A percentile compares a stretch with the other conserved stretches of the same genome.
Conservation (phyloP, 2,797 vertebrate genomes). For the Chaetodon trifasciatus region DNA sequence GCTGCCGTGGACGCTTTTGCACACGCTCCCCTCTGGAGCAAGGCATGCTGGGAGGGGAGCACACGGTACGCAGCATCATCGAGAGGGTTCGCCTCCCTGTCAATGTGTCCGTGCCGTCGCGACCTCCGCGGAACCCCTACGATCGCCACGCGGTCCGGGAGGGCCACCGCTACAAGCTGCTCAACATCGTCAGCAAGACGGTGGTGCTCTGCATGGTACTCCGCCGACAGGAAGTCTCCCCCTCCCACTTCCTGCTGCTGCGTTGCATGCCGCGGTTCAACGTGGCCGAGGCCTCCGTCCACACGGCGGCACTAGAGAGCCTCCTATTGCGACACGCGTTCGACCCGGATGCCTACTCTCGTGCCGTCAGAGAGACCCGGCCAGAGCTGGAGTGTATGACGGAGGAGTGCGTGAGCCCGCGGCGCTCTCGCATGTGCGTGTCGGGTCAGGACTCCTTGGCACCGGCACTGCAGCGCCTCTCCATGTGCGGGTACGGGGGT, state of each 20-base stretch:
- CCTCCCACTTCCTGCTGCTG: slow-evolving; percentile 95
- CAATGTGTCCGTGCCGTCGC: slow-evolving; percentile 93
- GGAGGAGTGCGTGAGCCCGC: slow-evolving; percentile 92
- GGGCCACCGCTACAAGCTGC: slow-evolving; percentile 97
- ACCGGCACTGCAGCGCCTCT: slow-evolving; percentile 88
- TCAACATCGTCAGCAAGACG: slow-evolving; percentile 98
- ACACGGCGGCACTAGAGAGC: slow-evolving; percentile 90
- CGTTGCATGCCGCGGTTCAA: slow-evolving; percentile 95
- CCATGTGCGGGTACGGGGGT: slow-evolving; percentile 85
- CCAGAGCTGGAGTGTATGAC: slow-evolving; percentile 89
- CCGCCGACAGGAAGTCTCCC: slow-evolving; percentile 90
- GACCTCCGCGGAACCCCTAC: slow-evolving; percentile 93
- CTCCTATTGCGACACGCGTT: slow-evolving; percentile 90
- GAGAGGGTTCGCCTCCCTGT: slow-evolving; percentile 96
- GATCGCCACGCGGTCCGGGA: slow-evolving; percentile 95
- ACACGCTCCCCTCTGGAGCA: slow-evolving; percentile 96
- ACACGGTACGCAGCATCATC: slow-evolving; percentile 97
- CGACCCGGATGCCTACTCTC: slow-evolving; percentile 95
- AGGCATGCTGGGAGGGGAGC: slow-evolving; percentile 96
- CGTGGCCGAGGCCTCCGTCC: slow-evolving; percentile 92
- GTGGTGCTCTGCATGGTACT: slow-evolving; percentile 97
- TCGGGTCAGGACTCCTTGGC: slow-evolving; percentile 85
- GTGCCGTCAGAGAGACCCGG: slow-evolving; percentile 92
- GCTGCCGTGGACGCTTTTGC: slow-evolving; percentile 96
- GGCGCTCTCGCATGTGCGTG: slow-evolving; percentile 88